Base-by-base conservation (phyloP, 2,797 vertebrate genomes). In the Antennarius maculatus region DNA sequence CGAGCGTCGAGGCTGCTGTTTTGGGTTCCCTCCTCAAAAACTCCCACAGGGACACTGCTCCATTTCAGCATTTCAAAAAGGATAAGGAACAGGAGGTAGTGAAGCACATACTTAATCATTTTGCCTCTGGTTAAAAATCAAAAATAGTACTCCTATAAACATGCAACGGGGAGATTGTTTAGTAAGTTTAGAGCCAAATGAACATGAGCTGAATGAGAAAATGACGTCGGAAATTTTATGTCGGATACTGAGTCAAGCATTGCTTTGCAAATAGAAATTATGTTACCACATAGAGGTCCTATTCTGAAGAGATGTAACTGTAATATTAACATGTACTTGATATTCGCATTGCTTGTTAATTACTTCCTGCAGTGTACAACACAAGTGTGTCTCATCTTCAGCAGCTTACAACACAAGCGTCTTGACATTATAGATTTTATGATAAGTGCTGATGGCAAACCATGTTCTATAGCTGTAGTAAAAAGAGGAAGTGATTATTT, bases 401-500 rank as follows among this genome's bases (percentile, higher is more conserved):
- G 54, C 15, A 56, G 54, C 75, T 83, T 68, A 62, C 69, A 66
- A 73, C 56, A 61, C 42, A 37, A 57, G 54, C 28, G 5, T 73
- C 66, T 61, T 73, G 76, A 79, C 61, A 66, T 51, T n/a, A 86
- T 85, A 34, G 83, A 90, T 88, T 87, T 89, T 85, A 82, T 81
- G 74, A 81, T 87, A 84, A 86, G 83, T 88, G 88, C 81, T 75
- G 51, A 56, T 77, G 67, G 62, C 63, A 71, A 67, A 73, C 48
- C 48, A 42, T 72, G 76, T 81, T 86, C 84, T 88, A 88, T 31
- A 57, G 72, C 68, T 16, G 47, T 47, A 61, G 77, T 77, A 76
- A 80, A 80, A 56, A 57, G 73, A 79, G 86, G 85, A 91, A 89
- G 83, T 86, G 66, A 86, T 90, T 88, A 88, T 88, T 89, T 88